Percentiles rank a stretch among this genome's conserved stretches.
phyloP scores from a whole-genome alignment of 2,888 invertebrate species.

The Antheraea yamamai region DNA sequence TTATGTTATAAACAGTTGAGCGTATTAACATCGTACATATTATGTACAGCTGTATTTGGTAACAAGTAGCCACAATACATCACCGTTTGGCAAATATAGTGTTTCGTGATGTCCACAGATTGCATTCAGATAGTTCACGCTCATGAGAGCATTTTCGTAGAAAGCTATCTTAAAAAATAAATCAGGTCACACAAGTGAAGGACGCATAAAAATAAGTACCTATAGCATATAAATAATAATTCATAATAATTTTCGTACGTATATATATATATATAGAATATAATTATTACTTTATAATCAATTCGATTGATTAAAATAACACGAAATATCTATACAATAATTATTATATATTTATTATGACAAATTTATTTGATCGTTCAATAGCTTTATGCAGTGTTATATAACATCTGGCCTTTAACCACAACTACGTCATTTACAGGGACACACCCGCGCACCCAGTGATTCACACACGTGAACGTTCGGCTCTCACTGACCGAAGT shows the following conservation, averaged over 20 bases:
- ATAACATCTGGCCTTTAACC: constrained; percentile 4
- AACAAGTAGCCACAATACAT: constrained; percentile 55
- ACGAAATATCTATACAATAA: constrained; percentile 40
- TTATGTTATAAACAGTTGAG: constrained; percentile 44
- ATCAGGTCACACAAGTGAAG: constrained; percentile 81
- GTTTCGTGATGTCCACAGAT: constrained; percentile 27
- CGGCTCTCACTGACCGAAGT: background rate
- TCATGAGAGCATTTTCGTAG: constrained; percentile 53
- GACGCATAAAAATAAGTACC: constrained; percentile 56
- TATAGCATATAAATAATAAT: constrained; percentile 52
- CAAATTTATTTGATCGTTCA: background rate
- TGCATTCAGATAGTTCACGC: constrained; percentile 50
- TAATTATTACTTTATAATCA: constrained; percentile 4
- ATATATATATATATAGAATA: constrained; percentile 31
- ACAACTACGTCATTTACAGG: background rate
- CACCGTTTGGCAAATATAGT: constrained; percentile 16
- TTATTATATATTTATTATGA: constrained; percentile 24
- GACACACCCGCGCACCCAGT: background rate
- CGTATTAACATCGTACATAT: constrained; percentile 44
- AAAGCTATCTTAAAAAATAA: constrained; percentile 78
- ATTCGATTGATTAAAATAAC: constrained; percentile 29
- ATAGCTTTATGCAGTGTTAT: constrained; percentile 18
- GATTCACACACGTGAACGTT: background rate
- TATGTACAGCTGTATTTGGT: constrained; percentile 65
- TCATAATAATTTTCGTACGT: constrained; percentile 41